These are phyloP conservation scores for Gymnogyps californianus DNA, from an alignment of 2,113 vertebrate species.

Conservation along the genomic window DNA sequence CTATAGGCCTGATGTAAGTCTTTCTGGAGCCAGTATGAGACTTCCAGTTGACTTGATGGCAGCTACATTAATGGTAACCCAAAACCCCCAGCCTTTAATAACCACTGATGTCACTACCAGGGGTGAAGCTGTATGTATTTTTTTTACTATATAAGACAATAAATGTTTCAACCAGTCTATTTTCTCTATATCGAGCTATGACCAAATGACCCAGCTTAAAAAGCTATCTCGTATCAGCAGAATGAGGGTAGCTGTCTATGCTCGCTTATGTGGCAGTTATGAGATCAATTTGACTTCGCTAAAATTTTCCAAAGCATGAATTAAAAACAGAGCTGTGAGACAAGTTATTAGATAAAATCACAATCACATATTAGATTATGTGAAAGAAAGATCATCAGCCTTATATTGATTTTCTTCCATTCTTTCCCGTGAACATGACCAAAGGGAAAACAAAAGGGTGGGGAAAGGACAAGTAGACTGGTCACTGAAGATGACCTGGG, in stretches of 20 bases:
- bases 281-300: not conserved
- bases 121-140: not conserved
- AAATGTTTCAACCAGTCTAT: not conserved
- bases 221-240: not conserved
- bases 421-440: not conserved
- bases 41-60: not conserved
- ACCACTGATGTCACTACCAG: not conserved
- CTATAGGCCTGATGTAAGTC: not conserved
- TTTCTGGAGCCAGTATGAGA: not conserved
- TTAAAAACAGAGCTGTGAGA: not conserved
- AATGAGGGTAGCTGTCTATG: not conserved
- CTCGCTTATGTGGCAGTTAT: not conserved
- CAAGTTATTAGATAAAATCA: not conserved
- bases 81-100: not conserved
- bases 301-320: not conserved
- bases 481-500: not conserved
- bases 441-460: not conserved
- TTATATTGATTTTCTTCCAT: not conserved
- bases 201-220: not conserved
- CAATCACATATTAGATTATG: not conserved
- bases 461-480: not conserved
- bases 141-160: not conserved
- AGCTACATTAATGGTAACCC: not conserved
- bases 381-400: not conserved
- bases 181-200: not conserved